Evolutionary conservation across 2,113 vertebrate genomes (phyloP), one percentile per base, ranked within the genome.

Genomic region (Prolemur simus): DNA sequence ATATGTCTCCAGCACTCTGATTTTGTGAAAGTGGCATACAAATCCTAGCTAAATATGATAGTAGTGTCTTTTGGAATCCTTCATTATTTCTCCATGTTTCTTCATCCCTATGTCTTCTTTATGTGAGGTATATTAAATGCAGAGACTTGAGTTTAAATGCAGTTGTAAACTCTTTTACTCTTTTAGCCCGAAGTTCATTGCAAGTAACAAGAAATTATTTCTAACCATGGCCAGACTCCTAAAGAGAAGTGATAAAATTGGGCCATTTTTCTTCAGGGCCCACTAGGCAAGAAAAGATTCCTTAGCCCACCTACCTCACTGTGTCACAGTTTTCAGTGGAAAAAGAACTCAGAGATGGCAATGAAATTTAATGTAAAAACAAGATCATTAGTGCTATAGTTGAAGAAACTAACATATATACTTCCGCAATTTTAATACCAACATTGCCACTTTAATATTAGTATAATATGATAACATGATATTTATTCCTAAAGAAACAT

Each of bases 111-210:
- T 45, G 23, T 47, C 56, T 81, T 89, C 88, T 84, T 49, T 71
- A 45, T 42, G 14, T 88, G 54, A 80, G 6, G 0, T 54, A 13
- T 9, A 37, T 23, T 74, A 58, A 69, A 32, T 86, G 56, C 47
- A 95, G 56, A 87, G 21, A 82, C 69, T 37, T 93, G 49, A 89
- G 87, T 95, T 74, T 74, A 63, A 97, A 63, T 87, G 10, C 29
- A 58, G 10, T 83, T 89, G 20, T 29, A 88, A 77, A n/a, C 45
- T 54, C 82, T 49, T 71, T 84, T 23, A 58, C 13, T 60, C 27
- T 89, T 84, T 54, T 58, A 80, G 15, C 74, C 39, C 91, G 13
- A 93, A 80, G 8, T 93, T 86, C 14, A 89, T 52, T 74, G 76
- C 0, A 93, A 68, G 23, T 76, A 89, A 71, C 29, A 86, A 87